Conservation (phyloP, 2,797 vertebrate genomes). For the Sebastolobus altivelis region DNA sequence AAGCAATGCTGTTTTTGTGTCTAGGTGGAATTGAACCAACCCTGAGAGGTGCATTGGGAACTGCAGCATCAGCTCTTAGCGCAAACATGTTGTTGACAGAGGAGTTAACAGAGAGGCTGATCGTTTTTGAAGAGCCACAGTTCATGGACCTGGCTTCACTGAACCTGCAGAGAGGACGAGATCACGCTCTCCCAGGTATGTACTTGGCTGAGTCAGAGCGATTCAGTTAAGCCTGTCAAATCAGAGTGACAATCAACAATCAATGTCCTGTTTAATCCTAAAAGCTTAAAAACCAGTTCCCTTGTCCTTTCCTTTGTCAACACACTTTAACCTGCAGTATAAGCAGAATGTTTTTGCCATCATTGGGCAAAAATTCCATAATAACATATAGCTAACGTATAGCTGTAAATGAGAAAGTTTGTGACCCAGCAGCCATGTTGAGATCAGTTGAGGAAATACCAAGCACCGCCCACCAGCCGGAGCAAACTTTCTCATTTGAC, state of each 20-base stretch:
- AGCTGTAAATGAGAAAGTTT: no score
- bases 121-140: conserved; percentile 84
- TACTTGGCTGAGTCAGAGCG: neutral
- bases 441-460: no score
- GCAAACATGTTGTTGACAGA: conserved; percentile 87
- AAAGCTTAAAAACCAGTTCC: neutral
- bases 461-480: no score
- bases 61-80: conserved; percentile 82
- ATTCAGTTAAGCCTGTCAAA: conserved; percentile 5
- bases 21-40: conserved; percentile 93
- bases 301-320: neutral
- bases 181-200: conserved; percentile 94
- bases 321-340: no score
- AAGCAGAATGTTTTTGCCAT: no score
- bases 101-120: conserved; percentile 90
- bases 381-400: no score
- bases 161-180: conserved; percentile 95
- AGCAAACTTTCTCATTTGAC: no score
- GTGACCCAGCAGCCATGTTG: no score
- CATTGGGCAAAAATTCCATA: no score
- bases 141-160: conserved; percentile 91
- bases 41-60: conserved; percentile 89
- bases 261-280: neutral
- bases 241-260: neutral
- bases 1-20: conserved; percentile 10